Base-by-base conservation (phyloP, 2,888 invertebrate genomes). In the Bibio marci region DNA sequence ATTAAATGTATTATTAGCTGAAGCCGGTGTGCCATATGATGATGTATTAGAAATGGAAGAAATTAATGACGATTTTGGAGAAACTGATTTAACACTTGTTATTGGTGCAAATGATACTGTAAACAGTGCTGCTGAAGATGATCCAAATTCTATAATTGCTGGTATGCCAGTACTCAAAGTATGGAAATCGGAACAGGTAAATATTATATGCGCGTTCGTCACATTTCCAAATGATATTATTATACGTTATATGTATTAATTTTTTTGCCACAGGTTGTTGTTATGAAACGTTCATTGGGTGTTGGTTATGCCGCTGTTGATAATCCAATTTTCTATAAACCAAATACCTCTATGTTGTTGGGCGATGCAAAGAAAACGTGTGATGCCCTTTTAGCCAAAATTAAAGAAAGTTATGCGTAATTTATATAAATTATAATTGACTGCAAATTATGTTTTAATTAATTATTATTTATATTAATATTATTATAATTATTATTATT, bases 301-400 rank as follows among this genome's bases (percentile, higher is more conserved):
- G 86, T 86, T 1, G 76, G 90, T 2, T 90, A 90, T 58, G 88
- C 88, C 1, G 88, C 88, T 1, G 88, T 90, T 1, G 90, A 90
- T 60, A 90, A 90, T 61, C 88, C 88, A 6, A 76, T 90, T 46
- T 90, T 90, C 69, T 90, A 86, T 67, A 87, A 86, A 57, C 72
- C 77, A 14, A 88, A 90, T 65, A 85, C 86, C 0, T 69, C 73
- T 35, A 79, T 90, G 90, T 68, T 90, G 54, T 68, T 90, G 18
- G 88, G 88, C 30, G 88, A 90, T 56, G 88, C 88, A 37, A 90
- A 90, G 71, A 85, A 86, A 59, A 86, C 85, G 7, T 88, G 87
- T 56, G 87, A 88, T 56, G 75, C 78, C 11, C 68, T 90, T 12
- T 67, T 88, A 36, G 65, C 67, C 18, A 76, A 75, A 53, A 73